phyloP scores from a whole-genome alignment of 2,888 invertebrate species.

The Diarsia mendica region DNA sequence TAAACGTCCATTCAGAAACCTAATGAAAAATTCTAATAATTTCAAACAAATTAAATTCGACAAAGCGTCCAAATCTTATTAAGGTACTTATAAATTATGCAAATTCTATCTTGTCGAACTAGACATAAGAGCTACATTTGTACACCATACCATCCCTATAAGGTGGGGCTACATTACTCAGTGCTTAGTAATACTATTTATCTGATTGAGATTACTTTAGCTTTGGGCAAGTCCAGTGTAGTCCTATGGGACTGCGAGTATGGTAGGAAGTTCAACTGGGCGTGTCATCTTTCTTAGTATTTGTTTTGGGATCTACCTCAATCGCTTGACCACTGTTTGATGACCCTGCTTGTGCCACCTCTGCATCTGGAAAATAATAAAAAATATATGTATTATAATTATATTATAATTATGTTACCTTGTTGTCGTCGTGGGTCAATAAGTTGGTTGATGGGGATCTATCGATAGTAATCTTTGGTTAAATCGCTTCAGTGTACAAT shows the following conservation, averaged over 20 bases:
- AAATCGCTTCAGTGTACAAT: neutral
- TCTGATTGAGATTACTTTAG: constrained; percentile 87
- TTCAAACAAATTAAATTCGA: constrained; percentile 64
- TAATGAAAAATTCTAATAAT: constrained; percentile 54
- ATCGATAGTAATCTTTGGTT: neutral
- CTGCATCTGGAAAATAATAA: constrained; percentile 77
- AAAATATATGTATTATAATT: neutral
- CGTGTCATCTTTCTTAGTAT: constrained; percentile 76
- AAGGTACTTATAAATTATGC: constrained; percentile 60
- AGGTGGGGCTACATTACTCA: constrained; percentile 79
- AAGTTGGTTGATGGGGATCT: neutral
- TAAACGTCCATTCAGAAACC: constrained; percentile 56
- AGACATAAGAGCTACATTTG: constrained; percentile 73
- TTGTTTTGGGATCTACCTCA: constrained; percentile 71
- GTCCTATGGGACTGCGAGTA: constrained; percentile 75
- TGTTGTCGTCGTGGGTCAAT: neutral
- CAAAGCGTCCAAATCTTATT: constrained; percentile 58
- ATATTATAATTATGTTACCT: too few relatives aligned
- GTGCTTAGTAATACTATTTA: constrained; percentile 84
- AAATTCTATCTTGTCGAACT: constrained; percentile 65
- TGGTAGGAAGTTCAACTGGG: constrained; percentile 84
- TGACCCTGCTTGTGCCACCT: constrained; percentile 77
- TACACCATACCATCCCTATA: constrained; percentile 75
- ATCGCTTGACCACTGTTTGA: constrained; percentile 78
- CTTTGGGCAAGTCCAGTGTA: constrained; percentile 85